Percentiles rank a stretch among this genome's conserved stretches.
phyloP scores from a whole-genome alignment of 2,113 vertebrate genomes.

The Malurus cyaneus region DNA sequence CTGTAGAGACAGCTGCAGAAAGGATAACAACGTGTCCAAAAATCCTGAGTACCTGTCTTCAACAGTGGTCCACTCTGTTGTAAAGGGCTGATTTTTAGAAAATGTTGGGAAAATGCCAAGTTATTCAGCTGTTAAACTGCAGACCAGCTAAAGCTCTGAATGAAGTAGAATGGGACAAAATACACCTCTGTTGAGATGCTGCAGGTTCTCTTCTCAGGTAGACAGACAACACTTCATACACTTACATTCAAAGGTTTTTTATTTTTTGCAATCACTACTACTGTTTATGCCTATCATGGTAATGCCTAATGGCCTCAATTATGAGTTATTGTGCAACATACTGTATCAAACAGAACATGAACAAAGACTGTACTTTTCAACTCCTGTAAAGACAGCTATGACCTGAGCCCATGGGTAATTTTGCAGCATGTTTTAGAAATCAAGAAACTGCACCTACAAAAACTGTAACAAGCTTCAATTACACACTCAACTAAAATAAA shows the following conservation, averaged over 20 bases:
- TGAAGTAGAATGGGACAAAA: not conserved
- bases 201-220: not conserved
- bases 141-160: not conserved
- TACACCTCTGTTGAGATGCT: not conserved
- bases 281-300: not conserved
- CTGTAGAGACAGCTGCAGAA: not conserved
- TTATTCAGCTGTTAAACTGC: not conserved
- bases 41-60: not conserved
- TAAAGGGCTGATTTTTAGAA: not conserved
- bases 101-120: not conserved
- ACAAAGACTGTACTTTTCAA: not conserved
- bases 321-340: not conserved
- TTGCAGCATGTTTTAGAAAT: not conserved
- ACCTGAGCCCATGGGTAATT: not conserved
- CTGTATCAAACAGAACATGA: not conserved
- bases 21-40: not conserved
- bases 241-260: not conserved
- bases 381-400: not conserved
- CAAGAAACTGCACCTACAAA: not conserved
- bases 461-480: not conserved
- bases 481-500: not conserved
- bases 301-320: not conserved
- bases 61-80: not conserved
- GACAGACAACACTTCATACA: not conserved
- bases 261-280: not conserved